phyloP scores from a whole-genome alignment of 2,797 vertebrate genomes.

The Pangasius sanitwongsei region DNA sequence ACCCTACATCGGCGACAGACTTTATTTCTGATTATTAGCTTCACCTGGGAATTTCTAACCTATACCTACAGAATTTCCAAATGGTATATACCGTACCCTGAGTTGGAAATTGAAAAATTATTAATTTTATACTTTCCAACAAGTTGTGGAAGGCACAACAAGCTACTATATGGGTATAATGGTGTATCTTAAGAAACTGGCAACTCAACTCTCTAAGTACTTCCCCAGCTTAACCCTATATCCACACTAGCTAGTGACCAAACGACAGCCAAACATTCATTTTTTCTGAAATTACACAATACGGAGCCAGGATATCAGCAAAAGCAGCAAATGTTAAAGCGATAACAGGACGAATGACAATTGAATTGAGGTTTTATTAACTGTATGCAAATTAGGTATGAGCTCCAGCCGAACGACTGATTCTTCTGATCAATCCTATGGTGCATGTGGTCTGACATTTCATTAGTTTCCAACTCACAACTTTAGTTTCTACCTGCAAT shows the following conservation, averaged over 20 bases:
- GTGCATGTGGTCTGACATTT: background rate
- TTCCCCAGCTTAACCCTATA: background rate
- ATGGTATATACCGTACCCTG: too few species aligned
- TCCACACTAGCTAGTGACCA: background rate
- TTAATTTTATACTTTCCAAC: background rate
- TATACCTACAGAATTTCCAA: background rate
- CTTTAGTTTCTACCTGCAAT: background rate
- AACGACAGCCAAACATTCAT: background rate
- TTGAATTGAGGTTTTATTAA: too few species aligned
- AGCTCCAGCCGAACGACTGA: background rate
- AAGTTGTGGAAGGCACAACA: background rate
- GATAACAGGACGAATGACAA: background rate
- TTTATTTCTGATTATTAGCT: background rate
- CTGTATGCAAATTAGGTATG: background rate
- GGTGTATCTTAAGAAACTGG: background rate
- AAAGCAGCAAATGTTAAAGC: background rate
- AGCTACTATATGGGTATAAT: background rate
- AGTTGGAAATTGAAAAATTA: background rate
- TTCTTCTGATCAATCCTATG: background rate
- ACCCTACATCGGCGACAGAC: background rate
- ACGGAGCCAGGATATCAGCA: background rate
- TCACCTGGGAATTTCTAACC: background rate
- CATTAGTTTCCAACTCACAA: background rate
- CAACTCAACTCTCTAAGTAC: background rate
- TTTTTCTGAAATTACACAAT: background rate